Percentiles rank a stretch among this genome's conserved stretches.
phyloP scores from a whole-genome alignment of 1,140 invertebrate genomes.

The Rhizoglyphus robini region DNA sequence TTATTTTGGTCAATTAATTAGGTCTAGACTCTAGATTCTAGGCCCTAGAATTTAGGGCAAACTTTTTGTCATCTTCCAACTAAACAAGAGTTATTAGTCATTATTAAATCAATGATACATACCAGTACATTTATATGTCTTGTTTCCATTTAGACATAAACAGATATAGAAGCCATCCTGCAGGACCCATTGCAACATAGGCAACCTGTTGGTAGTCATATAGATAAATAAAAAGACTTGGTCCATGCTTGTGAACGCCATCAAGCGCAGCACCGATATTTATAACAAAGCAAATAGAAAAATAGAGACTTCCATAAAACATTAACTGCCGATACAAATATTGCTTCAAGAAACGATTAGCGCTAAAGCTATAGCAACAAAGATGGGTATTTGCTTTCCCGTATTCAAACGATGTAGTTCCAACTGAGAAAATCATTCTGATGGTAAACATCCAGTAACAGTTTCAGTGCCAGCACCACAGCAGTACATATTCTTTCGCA shows the following conservation, averaged over 20 bases:
- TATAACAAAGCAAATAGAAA: conserved; percentile 1
- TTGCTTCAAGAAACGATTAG: conserved; percentile 66
- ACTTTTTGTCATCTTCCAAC: conserved; percentile 74
- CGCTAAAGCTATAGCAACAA: too few species aligned
- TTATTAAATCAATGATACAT: conserved; percentile 22
- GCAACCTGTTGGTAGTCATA: conserved; percentile 78
- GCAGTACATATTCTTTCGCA: conserved; percentile 91
- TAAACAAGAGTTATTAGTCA: conserved; percentile 28
- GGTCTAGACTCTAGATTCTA: too few species aligned
- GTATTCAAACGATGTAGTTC: conserved; percentile 82
- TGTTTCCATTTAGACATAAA: conserved; percentile 79
- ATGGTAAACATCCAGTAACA: conserved; percentile 85
- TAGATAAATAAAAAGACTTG: conserved; percentile 81
- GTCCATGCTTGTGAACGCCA: conserved; percentile 72
- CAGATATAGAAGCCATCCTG: conserved; percentile 85
- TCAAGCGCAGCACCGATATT: conserved; percentile 80
- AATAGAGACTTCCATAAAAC: background rate
- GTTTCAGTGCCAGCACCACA: conserved; percentile 96
- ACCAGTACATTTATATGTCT: conserved; percentile 58
- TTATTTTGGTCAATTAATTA: too few species aligned
- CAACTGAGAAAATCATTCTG: conserved; percentile 71
- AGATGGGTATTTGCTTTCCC: conserved; percentile 65
- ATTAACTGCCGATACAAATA: conserved; percentile 78
- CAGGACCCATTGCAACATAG: conserved; percentile 93
- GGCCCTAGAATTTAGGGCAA: conserved; percentile 82